Evolutionary conservation across 2,888 invertebrate genomes (phyloP), one percentile per base, ranked within the genome.

Genomic region (Drosophila histrio): DNA sequence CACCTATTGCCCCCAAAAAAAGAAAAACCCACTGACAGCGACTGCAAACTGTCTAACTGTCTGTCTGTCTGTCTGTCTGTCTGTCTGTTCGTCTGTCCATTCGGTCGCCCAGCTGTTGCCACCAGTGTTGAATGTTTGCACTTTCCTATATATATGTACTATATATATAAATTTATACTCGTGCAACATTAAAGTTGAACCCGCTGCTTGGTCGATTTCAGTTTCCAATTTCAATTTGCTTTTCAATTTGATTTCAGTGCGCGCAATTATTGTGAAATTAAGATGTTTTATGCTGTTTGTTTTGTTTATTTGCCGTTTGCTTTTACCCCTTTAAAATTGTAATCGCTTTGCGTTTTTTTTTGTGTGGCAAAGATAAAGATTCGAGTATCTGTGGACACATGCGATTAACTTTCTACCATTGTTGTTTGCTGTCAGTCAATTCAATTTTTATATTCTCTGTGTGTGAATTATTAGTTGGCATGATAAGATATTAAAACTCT

Each of bases 181-280:
- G 3, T 13, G 4, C 9, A 46, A 26, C 13, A 17, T 22, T 21
- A 5, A 9, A 17, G 53, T 46, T 71, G 57, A 54, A 59, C 62
- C 38, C 32, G 56, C 30, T 50, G 49, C 36, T 50, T 50, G 49
- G 11, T 36, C 50, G 36, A 50, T 38, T 50, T 38, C n/a, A 26
- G 50, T 47, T 57, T 47, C 41, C 41, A 59, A 22, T 54, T 38
- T 41, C 21, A 58, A 64, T 64, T 68, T 13, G 52, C 39, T 59
- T 52, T 34, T 56, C 61, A 60, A 63, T 77, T 71, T 57, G 56
- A 54, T 73, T 80, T 44, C 50, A 26, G 58, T 63, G 74, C 24
- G 59, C 66, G 70, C 78, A 87, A 87, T 81, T 81, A 81, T 81
- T 87, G 79, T 82, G 86, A 85, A 81, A 82, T 82, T 87, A 82